phyloP scores from a whole-genome alignment of 2,797 vertebrate species.

The Falco cherrug region DNA sequence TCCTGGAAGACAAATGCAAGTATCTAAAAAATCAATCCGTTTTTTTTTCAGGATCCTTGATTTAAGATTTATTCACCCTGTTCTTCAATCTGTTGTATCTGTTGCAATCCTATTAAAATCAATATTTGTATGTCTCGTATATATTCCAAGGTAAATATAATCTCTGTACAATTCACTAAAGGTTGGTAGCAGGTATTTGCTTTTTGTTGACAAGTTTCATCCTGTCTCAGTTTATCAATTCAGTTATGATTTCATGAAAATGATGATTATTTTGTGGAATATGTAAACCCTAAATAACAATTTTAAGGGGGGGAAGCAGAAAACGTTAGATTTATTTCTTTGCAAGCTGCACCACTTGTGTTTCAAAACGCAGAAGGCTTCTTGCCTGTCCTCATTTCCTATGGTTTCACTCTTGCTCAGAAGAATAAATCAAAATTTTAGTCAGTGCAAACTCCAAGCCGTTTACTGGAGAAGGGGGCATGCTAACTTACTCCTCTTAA shows the following conservation, averaged over 20 bases:
- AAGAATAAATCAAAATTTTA: neutral
- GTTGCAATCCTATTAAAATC: neutral
- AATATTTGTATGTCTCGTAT: neutral
- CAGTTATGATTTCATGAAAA: neutral
- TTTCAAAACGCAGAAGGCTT: neutral
- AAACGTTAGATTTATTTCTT: neutral
- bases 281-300: neutral
- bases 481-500: neutral
- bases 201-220: neutral
- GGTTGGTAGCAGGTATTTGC: neutral
- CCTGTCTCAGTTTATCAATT: neutral
- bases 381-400: neutral
- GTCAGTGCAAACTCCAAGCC: neutral
- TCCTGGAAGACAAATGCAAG: neutral
- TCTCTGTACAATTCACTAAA: neutral
- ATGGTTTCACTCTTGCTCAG: neutral
- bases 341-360: neutral
- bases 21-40: fast-evolving
- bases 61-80: neutral
- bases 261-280: neutral
- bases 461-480: neutral
- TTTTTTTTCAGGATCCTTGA: neutral
- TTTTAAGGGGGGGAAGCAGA: fast-evolving
- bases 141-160: neutral
- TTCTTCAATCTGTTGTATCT: neutral